Evolutionary conservation across 1,140 invertebrate genomes (phyloP).

Genomic region (Drosophila cardini): DNA sequence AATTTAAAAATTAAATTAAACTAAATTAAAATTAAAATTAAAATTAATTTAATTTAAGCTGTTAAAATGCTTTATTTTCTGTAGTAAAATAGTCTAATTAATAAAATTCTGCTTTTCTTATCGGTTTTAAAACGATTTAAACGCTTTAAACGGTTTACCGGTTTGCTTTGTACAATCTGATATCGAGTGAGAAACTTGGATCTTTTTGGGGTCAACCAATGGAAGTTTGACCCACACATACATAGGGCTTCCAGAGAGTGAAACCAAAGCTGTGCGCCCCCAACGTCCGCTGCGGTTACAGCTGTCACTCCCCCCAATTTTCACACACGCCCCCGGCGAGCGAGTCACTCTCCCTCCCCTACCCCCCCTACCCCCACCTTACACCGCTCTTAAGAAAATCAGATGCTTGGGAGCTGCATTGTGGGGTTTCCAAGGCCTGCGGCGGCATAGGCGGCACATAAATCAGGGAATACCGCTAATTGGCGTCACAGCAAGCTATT

Average conservation of each 20-base stretch:
- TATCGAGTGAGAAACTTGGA: no score
- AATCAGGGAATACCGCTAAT: slow-evolving; percentile 25
- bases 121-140: no score
- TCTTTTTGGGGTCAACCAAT: not conserved
- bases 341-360: not conserved
- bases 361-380: not conserved
- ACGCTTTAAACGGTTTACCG: no score
- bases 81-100: no score
- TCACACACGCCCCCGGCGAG: no score
- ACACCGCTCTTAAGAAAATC: no score
- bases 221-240: slow-evolving; percentile 17
- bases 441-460: not conserved
- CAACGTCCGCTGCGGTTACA: slow-evolving; percentile 39
- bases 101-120: no score
- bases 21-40: no score
- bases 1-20: no score
- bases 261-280: slow-evolving; percentile 27
- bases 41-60: no score
- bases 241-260: slow-evolving; percentile 36
- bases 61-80: no score
- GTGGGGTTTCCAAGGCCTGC: slow-evolving; percentile 30
- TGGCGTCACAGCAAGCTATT: slow-evolving; percentile 20
- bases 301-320: not conserved
- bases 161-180: no score
- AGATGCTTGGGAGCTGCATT: slow-evolving; percentile 17